Evolutionary conservation across 2,888 invertebrate genomes (phyloP).

Genomic region (Nasonovia ribisnigri): DNA sequence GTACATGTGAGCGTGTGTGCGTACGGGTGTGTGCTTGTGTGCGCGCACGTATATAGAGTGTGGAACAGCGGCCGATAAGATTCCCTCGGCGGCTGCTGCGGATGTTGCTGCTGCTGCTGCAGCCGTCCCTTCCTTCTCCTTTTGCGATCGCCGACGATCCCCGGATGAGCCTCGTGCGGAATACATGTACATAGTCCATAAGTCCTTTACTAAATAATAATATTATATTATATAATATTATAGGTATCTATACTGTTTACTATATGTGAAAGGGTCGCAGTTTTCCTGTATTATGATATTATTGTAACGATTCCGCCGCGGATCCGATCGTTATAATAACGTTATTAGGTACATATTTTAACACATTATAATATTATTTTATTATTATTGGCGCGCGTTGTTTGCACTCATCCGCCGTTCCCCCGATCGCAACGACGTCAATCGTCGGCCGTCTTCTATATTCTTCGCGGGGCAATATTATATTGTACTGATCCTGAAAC

Average conservation of each 20-base stretch:
- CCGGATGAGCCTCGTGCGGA: not conserved
- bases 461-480: not conserved
- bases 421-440: not conserved
- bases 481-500: not conserved
- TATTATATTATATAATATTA: not conserved
- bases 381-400: too few relatives aligned
- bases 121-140: slow-evolving; percentile 15
- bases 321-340: too few relatives aligned
- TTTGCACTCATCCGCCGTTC: too few relatives aligned
- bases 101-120: slow-evolving; percentile 3
- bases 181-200: not conserved
- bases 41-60: not conserved
- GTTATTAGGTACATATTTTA: too few relatives aligned
- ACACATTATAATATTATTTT: too few relatives aligned
- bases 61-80: slow-evolving; percentile 52
- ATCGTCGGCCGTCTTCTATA: not conserved
- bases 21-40: not conserved
- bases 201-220: not conserved
- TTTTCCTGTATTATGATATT: not conserved
- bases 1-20: not conserved
- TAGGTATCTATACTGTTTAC: too few relatives aligned
- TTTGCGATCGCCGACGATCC: not conserved
- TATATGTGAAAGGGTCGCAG: not conserved
- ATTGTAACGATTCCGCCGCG: too few relatives aligned
- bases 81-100: slow-evolving; percentile 52